Base-by-base conservation (phyloP, 1,140 invertebrate species). In the Drosophila repletoides region DNA sequence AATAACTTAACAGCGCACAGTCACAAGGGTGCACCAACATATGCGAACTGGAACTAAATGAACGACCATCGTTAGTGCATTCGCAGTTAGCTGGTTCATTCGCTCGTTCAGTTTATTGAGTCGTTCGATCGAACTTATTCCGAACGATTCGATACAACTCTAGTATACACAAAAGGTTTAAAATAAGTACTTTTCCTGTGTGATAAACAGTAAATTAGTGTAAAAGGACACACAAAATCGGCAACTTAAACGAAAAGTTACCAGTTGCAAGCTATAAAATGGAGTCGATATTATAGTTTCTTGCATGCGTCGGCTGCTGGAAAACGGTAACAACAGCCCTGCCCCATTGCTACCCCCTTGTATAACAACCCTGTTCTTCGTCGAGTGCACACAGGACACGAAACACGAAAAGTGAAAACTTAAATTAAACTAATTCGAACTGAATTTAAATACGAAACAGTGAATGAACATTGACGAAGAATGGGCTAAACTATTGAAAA, bases 121-220 rank as follows among this genome's bases (percentile, higher is more conserved):
- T 52, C 49, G 49, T 52, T 52, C 49, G 49, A 52, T 52, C 49
- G n/a, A n/a, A n/a, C n/a, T 64, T 34, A 43, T 48, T 33, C 43
- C 45, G 34, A 58, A 24, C 63, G 34, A 59, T 59, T 49, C 53
- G 53, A 66, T 66, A 59, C 63, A 66, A 22, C 63, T 63, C 51
- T 60, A 66, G 79, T 83, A 81, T 83, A 83, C 73, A 83, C 79
- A 83, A 83, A 81, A 84, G 83, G 58, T 86, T 58, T 74, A 84
- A 73, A 84, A 71, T 65, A 73, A 83, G 59, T 66, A 72, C 33
- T 74, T 84, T 83, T 83, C 55, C 52, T 84, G 74, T 63, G 79
- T 74, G 74, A 83, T 83, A 83, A 67, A 71, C 52, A 43, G 40
- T 28, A 52, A 59, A 73, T 33, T 70, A n/a, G 43, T 58, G 56